Evolutionary conservation across 2,113 vertebrate species (phyloP).

Genomic region (Clarias macrocephalus): DNA sequence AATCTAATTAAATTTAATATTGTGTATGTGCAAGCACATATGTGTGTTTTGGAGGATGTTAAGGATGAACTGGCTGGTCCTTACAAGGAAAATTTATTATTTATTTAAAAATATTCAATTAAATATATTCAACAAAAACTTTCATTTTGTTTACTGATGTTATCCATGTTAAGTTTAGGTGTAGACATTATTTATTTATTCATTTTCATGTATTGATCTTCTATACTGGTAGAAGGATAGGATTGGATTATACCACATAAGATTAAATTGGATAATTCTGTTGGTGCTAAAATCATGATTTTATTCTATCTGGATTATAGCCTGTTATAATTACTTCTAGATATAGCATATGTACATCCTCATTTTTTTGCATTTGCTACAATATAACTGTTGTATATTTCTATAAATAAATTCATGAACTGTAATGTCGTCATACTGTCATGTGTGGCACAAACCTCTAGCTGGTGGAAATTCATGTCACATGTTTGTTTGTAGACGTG

Average conservation of each 20-base stretch:
- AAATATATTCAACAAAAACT: background rate
- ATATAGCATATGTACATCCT: background rate
- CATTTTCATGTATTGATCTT: no score
- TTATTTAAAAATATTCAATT: background rate
- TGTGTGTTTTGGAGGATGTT: background rate
- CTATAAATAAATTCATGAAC: slow-evolving; percentile 9
- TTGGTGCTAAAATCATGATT: background rate
- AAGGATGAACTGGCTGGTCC: background rate
- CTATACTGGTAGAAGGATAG: no score
- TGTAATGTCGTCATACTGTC: background rate
- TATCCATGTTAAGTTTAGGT: no score
- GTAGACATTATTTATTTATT: no score
- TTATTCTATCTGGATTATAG: background rate
- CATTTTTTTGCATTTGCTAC: background rate
- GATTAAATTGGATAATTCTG: background rate
- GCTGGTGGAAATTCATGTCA: slow-evolving; percentile 1
- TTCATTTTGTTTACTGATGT: background rate
- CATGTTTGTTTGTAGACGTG: background rate
- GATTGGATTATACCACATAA: background rate
- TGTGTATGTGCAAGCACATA: no score
- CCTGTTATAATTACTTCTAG: background rate
- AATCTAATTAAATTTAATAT: no score
- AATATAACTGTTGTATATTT: background rate
- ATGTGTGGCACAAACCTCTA: background rate
- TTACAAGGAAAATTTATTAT: background rate